These are phyloP conservation scores for Scolopax rusticola DNA, from an alignment of 2,797 vertebrate species.

Conservation along the genomic window DNA sequence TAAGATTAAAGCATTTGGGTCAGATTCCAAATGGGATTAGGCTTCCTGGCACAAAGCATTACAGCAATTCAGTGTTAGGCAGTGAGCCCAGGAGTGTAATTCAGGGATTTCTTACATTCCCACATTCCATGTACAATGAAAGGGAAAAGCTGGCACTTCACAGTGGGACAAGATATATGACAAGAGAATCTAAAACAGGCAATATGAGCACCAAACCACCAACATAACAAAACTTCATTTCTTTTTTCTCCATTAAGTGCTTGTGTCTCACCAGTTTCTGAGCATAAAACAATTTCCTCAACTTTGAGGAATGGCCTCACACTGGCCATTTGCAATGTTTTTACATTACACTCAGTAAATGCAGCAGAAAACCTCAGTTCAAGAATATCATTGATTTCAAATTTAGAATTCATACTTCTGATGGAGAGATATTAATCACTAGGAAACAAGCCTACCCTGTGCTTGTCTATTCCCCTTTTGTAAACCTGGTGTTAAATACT, in stretches of 20 bases:
- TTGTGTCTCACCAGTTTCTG: background rate
- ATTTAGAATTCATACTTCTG: background rate
- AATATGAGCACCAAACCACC: background rate
- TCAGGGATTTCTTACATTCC: background rate
- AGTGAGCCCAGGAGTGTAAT: conserved; percentile 29
- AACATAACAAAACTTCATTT: background rate
- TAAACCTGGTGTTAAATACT: background rate
- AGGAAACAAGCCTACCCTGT: background rate
- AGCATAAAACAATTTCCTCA: background rate
- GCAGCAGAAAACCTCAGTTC: background rate
- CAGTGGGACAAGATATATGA: background rate
- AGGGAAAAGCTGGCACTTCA: background rate
- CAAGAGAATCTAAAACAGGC: background rate
- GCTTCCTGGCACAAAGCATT: background rate
- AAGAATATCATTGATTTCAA: background rate
- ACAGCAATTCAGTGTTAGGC: background rate
- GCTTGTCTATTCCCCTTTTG: background rate
- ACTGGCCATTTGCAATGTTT: background rate
- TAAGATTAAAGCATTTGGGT: conserved; percentile 26
- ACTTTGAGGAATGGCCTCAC: background rate
- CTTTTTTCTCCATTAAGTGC: background rate
- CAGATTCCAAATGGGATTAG: conserved; percentile 42
- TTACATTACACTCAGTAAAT: background rate
- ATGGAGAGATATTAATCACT: background rate
- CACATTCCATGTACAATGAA: background rate